A percentile compares a stretch with the other conserved stretches of the same genome.
These are phyloP conservation scores for Oreochromis aureus DNA, from an alignment of 2,113 vertebrate species.

Conservation along the genomic window DNA sequence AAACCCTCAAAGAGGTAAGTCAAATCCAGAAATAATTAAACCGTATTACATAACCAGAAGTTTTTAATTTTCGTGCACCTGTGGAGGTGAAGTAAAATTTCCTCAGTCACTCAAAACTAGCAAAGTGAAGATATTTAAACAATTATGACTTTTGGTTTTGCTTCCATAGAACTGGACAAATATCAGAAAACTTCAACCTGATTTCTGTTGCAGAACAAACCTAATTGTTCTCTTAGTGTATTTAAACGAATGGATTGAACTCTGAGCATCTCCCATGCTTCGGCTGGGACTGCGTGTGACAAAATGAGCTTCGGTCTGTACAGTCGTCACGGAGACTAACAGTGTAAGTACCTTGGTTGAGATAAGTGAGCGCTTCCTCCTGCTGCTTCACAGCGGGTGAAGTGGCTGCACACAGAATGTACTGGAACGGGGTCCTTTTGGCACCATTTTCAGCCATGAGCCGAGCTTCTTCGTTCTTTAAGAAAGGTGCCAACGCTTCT, in stretches of 20 bases:
- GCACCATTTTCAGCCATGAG: constrained; percentile 74
- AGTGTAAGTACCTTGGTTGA: constrained; percentile 86
- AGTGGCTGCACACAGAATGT: constrained; percentile 84
- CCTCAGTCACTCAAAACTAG: background rate
- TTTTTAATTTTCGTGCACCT: background rate
- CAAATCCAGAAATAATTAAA: background rate
- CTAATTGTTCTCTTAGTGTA: background rate
- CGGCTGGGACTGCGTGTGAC: background rate
- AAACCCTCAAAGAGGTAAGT: background rate
- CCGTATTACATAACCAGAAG: background rate
- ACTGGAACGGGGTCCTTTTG: constrained; percentile 80
- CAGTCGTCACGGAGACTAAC: background rate
- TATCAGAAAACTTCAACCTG: background rate
- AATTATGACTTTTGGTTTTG: background rate
- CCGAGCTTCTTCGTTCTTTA: constrained; percentile 83
- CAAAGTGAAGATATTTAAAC: background rate
- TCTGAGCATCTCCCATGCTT: background rate
- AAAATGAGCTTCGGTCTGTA: background rate
- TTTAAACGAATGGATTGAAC: background rate
- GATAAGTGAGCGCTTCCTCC: constrained; percentile 90
- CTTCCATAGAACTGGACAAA: background rate
- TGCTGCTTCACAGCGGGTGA: constrained; percentile 90
- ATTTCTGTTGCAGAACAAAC: background rate
- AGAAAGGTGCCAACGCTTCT: constrained; percentile 86
- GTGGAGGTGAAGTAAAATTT: too few species aligned